Evolutionary conservation across 2,113 vertebrate species (phyloP).

Genomic region (Apodemus speciosus): DNA sequence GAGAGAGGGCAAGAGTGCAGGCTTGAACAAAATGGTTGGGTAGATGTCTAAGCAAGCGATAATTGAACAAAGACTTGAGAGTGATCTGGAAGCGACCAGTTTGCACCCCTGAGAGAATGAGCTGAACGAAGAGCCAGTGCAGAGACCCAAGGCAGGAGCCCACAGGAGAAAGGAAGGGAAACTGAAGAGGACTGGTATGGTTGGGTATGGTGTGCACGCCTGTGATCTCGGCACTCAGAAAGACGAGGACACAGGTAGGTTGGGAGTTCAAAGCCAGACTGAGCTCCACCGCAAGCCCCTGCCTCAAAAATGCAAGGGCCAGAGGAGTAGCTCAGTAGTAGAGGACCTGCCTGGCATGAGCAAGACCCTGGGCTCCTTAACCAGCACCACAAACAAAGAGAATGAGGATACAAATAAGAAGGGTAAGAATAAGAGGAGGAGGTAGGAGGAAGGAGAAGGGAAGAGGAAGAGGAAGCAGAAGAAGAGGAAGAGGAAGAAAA

Average conservation of each 20-base stretch:
- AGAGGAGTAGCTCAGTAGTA: neutral
- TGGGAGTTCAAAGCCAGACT: neutral
- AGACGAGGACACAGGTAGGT: neutral
- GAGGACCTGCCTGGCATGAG: neutral
- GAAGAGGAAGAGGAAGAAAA: neutral
- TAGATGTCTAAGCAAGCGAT: neutral
- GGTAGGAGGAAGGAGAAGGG: neutral
- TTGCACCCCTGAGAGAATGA: neutral
- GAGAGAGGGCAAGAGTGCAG: neutral
- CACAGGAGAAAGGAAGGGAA: neutral
- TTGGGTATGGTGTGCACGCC: neutral
- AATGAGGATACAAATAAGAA: neutral
- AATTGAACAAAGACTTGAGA: neutral
- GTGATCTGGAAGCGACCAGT: neutral
- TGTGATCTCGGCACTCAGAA: neutral
- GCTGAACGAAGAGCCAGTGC: neutral
- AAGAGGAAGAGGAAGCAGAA: neutral
- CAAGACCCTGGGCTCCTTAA: neutral
- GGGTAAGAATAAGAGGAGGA: neutral
- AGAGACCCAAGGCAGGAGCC: neutral
- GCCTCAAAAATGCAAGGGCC: neutral
- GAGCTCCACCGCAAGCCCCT: neutral
- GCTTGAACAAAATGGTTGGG: neutral
- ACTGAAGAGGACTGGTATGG: neutral
- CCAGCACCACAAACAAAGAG: neutral